Evolutionary conservation across 2,888 invertebrate genomes (phyloP).

Genomic region (Cephus pygmeus): DNA sequence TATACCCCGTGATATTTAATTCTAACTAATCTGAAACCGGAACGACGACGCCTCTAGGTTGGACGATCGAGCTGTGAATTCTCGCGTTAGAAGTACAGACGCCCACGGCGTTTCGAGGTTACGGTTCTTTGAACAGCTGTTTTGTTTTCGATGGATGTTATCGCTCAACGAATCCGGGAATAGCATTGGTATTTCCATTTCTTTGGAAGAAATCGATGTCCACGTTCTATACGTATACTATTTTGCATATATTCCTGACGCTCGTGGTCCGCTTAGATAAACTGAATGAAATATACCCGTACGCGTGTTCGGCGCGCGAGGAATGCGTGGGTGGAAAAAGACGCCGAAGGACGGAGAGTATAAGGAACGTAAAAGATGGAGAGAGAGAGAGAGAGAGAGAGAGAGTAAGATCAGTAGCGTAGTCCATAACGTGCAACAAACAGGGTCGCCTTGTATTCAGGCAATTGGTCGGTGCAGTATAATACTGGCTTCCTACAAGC

Average conservation of each 20-base stretch:
- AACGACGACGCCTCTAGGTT: not conserved
- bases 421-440: not conserved
- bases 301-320: not conserved
- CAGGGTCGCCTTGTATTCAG: not conserved
- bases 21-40: too few species aligned
- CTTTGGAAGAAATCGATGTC: not conserved
- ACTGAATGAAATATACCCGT: constrained; percentile 3
- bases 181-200: not conserved
- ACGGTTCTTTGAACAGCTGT: not conserved
- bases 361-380: not conserved
- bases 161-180: not conserved
- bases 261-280: not conserved
- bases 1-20: not conserved
- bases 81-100: not conserved
- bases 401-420: not conserved
- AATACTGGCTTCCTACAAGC: not conserved
- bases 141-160: not conserved
- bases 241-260: not conserved
- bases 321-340: not conserved
- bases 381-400: not conserved
- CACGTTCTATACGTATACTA: not conserved
- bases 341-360: not conserved
- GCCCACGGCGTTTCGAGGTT: not conserved
- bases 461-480: not conserved
- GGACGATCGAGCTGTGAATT: not conserved